These are phyloP conservation scores for Stenodera caucasica DNA, from an alignment of 2,888 invertebrate species.

Conservation along the genomic window DNA sequence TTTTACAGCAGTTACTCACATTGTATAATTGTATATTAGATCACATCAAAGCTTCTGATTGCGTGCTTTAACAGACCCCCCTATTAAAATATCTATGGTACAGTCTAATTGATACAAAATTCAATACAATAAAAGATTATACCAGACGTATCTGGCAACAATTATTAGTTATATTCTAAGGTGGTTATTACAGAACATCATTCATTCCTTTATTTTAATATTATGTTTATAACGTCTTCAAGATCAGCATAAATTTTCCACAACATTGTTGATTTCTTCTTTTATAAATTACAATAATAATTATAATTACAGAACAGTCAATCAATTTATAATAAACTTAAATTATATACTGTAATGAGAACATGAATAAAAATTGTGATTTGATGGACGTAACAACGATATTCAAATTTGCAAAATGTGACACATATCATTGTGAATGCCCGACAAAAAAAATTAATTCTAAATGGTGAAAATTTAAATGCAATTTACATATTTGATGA, in stretches of 20 bases:
- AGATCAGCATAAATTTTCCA: not conserved
- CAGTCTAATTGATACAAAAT: constrained; percentile 50
- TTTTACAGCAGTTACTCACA: constrained; percentile 29
- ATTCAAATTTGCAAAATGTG: constrained; percentile 46
- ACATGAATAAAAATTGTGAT: not conserved
- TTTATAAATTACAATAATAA: too few species aligned
- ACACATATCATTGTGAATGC: constrained; percentile 51
- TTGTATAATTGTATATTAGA: constrained; percentile 40
- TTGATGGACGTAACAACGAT: constrained; percentile 29
- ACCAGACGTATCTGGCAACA: constrained; percentile 39
- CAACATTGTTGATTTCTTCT: too few species aligned
- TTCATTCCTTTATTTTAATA: constrained; percentile 46
- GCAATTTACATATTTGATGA: constrained; percentile 57
- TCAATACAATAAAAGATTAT: constrained; percentile 48
- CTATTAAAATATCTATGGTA: constrained; percentile 48
- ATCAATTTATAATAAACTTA: not conserved
- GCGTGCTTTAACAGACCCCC: constrained; percentile 38
- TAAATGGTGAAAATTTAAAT: constrained; percentile 55
- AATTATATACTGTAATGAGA: not conserved
- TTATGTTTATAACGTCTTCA: constrained; percentile 29
- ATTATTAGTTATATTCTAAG: constrained; percentile 43
- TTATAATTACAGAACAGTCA: not conserved
- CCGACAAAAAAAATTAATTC: constrained; percentile 50
- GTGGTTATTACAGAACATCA: constrained; percentile 49
- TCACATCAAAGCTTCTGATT: constrained; percentile 38